Conservation (phyloP, 2,113 vertebrate species). For the Seriola dumerili region DNA sequence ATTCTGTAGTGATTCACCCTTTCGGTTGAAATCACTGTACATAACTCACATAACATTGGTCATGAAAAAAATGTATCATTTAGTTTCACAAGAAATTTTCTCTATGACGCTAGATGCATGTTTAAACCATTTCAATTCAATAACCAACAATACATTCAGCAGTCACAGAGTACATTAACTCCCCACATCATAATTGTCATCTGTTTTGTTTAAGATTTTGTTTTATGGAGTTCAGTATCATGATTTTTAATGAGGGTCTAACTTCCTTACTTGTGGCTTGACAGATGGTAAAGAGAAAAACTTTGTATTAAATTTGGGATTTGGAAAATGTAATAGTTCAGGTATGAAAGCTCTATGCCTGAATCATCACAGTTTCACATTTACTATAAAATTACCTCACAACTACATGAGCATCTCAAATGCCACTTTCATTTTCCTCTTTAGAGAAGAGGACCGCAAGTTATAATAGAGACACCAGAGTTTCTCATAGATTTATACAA, state of each 20-base stretch:
- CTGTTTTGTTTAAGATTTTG: background rate
- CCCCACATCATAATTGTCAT: background rate
- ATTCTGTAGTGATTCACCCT: slow-evolving; percentile 14
- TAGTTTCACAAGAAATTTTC: background rate
- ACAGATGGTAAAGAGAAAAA: background rate
- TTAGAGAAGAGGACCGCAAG: background rate
- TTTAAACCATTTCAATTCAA: background rate
- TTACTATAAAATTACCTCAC: background rate
- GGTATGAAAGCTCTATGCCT: background rate
- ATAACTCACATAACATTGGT: background rate
- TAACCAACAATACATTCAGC: slow-evolving; percentile 21
- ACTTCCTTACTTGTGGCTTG: background rate
- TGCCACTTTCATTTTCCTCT: background rate
- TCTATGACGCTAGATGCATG: background rate
- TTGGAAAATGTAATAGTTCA: background rate
- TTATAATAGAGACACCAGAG: background rate
- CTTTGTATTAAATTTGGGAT: background rate
- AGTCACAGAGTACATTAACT: slow-evolving; percentile 31
- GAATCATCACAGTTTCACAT: background rate
- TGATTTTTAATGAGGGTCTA: background rate
- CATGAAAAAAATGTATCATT: slow-evolving; percentile 29
- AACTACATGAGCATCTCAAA: background rate
- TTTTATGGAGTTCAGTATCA: background rate
- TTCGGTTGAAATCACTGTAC: slow-evolving; percentile 9
- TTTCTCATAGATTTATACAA: slow-evolving; percentile 16